Conservation (phyloP, 2,113 vertebrate species). For the Podiceps cristatus region DNA sequence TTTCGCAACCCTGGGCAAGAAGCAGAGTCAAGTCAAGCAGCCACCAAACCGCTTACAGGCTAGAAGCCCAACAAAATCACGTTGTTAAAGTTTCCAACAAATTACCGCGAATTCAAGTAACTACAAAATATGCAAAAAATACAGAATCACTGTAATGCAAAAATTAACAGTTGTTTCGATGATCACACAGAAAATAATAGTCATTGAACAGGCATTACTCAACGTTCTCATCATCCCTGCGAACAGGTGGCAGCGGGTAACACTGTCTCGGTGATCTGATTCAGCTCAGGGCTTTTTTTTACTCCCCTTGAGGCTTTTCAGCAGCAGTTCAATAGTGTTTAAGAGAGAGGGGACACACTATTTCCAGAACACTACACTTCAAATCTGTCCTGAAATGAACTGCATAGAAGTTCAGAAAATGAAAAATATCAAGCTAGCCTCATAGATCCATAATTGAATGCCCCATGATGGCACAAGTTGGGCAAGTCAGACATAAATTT, state of each 20-base stretch:
- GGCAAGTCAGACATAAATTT: constrained; percentile 46
- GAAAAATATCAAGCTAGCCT: constrained; percentile 52
- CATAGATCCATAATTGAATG: constrained; percentile 38
- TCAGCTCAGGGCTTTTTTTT: not conserved
- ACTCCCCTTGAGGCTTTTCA: constrained; percentile 1
- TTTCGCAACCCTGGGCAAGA: not conserved
- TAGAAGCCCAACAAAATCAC: not conserved
- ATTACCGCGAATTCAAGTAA: not conserved
- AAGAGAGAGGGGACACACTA: constrained; percentile 5
- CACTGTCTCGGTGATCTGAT: not conserved
- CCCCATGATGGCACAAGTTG: not conserved
- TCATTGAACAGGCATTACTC: not conserved
- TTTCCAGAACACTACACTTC: constrained; percentile 53
- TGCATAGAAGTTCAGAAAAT: constrained; percentile 58
- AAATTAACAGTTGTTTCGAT: not conserved
- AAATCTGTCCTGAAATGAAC: constrained; percentile 64
- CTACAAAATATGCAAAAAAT: not conserved
- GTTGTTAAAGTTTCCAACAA: not conserved
- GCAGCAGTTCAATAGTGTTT: not conserved
- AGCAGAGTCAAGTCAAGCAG: not conserved
- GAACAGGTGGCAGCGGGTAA: not conserved
- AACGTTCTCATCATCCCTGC: not conserved
- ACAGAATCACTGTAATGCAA: accelerated
- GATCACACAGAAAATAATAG: not conserved
- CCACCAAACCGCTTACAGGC: not conserved